phyloP scores from a whole-genome alignment of 2,888 invertebrate genomes.

The Yponomeuta cagnagella region DNA sequence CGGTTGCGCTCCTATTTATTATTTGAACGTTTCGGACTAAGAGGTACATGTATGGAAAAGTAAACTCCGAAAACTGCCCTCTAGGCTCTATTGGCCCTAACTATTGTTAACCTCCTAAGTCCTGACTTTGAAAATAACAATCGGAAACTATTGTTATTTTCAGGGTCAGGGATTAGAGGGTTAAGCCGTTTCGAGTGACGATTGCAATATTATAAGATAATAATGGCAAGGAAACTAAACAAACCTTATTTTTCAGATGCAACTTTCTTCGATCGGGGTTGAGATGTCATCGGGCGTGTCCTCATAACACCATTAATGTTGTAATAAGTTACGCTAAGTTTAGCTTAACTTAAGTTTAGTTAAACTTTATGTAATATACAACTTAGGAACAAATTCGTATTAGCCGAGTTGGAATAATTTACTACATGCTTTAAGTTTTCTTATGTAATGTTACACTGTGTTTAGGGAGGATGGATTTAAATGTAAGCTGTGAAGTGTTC shows the following conservation, averaged over 20 bases:
- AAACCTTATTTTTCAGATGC: constrained; percentile 32
- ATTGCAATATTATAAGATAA: no score
- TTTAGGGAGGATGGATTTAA: constrained; percentile 10
- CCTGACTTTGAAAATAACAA: no score
- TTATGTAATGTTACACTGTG: constrained; percentile 5
- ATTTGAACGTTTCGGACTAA: no score
- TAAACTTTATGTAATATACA: constrained; percentile 52
- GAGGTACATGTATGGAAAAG: no score
- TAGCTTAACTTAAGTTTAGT: constrained; percentile 4
- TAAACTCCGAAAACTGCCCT: no score
- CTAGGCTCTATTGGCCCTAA: no score
- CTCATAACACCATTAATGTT: constrained; percentile 52
- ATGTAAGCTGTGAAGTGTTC: constrained; percentile 6
- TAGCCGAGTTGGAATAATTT: constrained; percentile 55
- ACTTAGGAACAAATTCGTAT: constrained; percentile 68
- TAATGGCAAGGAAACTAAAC: not conserved
- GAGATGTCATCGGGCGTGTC: constrained; percentile 58
- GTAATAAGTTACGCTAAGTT: constrained; percentile 47
- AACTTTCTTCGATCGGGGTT: constrained; percentile 46
- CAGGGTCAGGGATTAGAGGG: no score
- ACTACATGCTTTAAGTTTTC: constrained; percentile 69
- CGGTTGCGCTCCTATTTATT: no score
- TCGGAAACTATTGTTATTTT: no score
- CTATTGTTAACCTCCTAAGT: no score
- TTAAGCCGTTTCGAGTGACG: no score